Conservation (phyloP, 1,140 invertebrate species). For the Platyscapa corneri region DNA sequence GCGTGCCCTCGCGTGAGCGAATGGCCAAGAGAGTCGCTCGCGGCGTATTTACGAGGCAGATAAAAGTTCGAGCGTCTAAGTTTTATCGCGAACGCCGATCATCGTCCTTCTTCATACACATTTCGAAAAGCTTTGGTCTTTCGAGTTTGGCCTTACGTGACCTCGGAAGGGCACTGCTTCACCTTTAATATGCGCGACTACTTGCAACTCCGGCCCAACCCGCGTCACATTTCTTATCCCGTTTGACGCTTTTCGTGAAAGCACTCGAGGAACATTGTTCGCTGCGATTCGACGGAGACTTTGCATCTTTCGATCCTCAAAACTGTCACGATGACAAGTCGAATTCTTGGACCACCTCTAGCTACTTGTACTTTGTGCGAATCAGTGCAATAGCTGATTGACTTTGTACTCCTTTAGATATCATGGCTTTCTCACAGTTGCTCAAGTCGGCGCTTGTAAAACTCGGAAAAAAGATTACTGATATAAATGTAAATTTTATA, state of each 20-base stretch:
- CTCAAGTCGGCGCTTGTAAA: too few species aligned
- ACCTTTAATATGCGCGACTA: background rate
- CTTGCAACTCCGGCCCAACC: background rate
- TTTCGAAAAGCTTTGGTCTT: conserved; percentile 30
- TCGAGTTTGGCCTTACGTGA: background rate
- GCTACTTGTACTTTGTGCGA: too few species aligned
- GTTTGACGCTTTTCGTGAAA: background rate
- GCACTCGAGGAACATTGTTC: too few species aligned
- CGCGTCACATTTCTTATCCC: background rate
- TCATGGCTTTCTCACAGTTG: too few species aligned
- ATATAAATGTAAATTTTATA: too few species aligned
- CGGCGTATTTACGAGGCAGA: conserved; percentile 50
- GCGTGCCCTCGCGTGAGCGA: conserved; percentile 33
- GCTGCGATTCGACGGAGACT: too few species aligned
- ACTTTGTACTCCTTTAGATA: too few species aligned
- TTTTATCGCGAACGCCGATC: conserved; percentile 46
- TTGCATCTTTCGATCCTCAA: too few species aligned
- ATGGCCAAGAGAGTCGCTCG: conserved; percentile 28
- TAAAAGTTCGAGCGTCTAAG: conserved; percentile 52
- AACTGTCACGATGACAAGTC: too few species aligned
- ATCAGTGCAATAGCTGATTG: too few species aligned
- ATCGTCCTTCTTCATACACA: conserved; percentile 29
- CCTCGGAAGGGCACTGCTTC: conserved; percentile 35
- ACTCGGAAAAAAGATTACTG: too few species aligned
- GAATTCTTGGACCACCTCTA: too few species aligned